Conservation (phyloP, 1,140 invertebrate species). For the Drosophila hydei region DNA sequence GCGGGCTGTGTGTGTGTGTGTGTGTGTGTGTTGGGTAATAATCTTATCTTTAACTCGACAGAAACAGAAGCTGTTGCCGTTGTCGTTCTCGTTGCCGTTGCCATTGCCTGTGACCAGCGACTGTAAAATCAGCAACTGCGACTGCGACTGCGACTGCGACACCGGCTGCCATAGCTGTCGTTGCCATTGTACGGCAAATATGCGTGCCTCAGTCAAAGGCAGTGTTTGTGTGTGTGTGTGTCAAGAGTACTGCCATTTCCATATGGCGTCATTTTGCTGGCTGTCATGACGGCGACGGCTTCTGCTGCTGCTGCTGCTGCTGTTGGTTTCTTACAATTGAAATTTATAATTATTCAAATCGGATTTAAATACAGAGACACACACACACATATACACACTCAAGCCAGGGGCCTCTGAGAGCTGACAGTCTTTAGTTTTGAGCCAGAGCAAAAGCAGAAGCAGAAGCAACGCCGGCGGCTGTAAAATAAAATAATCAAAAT, state of each 20-base stretch:
- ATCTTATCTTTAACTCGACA: slow-evolving; percentile 81
- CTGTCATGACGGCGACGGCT: slow-evolving; percentile 36
- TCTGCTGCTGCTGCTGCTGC: slow-evolving; percentile 29
- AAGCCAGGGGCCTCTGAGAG: background rate
- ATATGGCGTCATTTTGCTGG: slow-evolving; percentile 77
- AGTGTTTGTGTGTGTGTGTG: slow-evolving; percentile 12
- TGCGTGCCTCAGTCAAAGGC: slow-evolving; percentile 36
- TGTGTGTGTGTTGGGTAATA: slow-evolving; percentile 60
- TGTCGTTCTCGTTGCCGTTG: slow-evolving; percentile 44
- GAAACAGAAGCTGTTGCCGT: slow-evolving; percentile 74
- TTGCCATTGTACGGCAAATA: slow-evolving; percentile 66
- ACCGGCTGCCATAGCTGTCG: slow-evolving; percentile 39
- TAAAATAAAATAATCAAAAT: slow-evolving; percentile 50
- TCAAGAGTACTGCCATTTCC: slow-evolving; percentile 60
- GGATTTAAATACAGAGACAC: slow-evolving; percentile 75
- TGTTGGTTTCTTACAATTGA: slow-evolving; percentile 76
- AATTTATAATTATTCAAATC: slow-evolving; percentile 82
- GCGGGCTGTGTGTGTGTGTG: slow-evolving; percentile 4
- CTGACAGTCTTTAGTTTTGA: slow-evolving; percentile 40
- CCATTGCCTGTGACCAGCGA: slow-evolving; percentile 56
- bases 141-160: slow-evolving; percentile 13
- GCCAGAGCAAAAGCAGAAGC: slow-evolving; percentile 17
- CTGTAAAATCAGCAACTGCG: slow-evolving; percentile 61
- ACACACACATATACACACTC: slow-evolving; percentile 5
- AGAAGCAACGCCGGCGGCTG: slow-evolving; percentile 15